phyloP scores from a whole-genome alignment of 1,140 invertebrate genomes.

The Choristoneura fumiferana region DNA sequence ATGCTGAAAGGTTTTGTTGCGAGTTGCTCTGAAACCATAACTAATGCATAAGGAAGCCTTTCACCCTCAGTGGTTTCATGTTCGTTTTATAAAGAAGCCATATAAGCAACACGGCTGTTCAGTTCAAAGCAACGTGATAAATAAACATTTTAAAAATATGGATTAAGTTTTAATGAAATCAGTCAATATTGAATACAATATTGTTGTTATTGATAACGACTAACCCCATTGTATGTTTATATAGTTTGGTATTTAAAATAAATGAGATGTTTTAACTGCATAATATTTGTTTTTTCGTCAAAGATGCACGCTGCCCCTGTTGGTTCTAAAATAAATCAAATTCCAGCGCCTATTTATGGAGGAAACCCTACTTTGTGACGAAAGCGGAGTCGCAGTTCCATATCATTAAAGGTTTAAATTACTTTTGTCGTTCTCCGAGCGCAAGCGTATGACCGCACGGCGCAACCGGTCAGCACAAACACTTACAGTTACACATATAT shows the following conservation, averaged over 20 bases:
- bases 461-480: slow-evolving; percentile 22
- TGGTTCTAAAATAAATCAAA: slow-evolving; percentile 18
- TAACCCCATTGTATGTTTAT: too few species aligned
- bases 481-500: slow-evolving; percentile 4
- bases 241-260: too few species aligned
- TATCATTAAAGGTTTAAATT: not conserved
- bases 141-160: slow-evolving; percentile 5
- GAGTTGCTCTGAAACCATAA: slow-evolving; percentile 8
- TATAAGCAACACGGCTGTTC: slow-evolving; percentile 22
- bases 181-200: too few species aligned
- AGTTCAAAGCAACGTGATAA: slow-evolving; percentile 3
- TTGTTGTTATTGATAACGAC: too few species aligned
- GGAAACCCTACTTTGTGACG: not conserved
- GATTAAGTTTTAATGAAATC: not conserved
- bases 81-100: slow-evolving; percentile 39
- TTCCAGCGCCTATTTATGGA: not conserved
- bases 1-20: slow-evolving; percentile 22
- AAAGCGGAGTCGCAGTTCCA: not conserved
- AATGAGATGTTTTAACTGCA: too few species aligned
- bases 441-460: slow-evolving; percentile 20
- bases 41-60: slow-evolving; percentile 36
- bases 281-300: too few species aligned
- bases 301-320: too few species aligned
- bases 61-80: slow-evolving; percentile 27
- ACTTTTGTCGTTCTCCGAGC: not conserved